Base-by-base conservation (phyloP, 2,797 vertebrate species). In the Clarias fuscus region DNA sequence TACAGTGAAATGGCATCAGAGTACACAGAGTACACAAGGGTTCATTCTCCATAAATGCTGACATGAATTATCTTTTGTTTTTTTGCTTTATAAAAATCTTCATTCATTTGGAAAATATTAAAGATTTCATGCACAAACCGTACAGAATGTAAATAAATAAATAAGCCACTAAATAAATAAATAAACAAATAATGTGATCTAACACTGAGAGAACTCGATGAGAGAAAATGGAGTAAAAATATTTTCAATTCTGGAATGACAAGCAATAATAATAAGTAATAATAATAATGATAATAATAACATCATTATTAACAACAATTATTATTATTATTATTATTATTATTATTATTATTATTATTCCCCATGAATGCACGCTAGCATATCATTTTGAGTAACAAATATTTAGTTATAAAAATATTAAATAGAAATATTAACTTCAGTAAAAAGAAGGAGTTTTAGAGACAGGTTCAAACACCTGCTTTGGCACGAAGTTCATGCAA, bases 381-480 rank as follows among this genome's bases (percentile, higher is more conserved):
- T 96, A 95, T 95, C 94, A 91, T 96, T 88, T 95, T 96, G 96
- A 97, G 97, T 98, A 98, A 98, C 97, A 98, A 99, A 98, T 96
- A 98, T 96, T 97, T 94, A 97, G 96, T 97, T 99, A 99, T 98
- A 99, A 99, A 99, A 82, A 82, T 81, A 59, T 76, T 27, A 80
- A 64, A 99, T 99, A 99, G 97, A 99, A 99, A 99, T 98, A 97
- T 97, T 96, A 97, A 93, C 95, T 95, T 91, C 91, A 92, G 96
- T 97, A 97, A 97, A 97, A 98, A 97, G 95, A 97, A 97, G 95
- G 96, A 96, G 3, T 58, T 58, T 22, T 48, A 13, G 95, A 95
- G 94, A 95, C 92, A 90, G 90, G 94, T 94, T 94, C 93, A 91
- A 96, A 95, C 94, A 95, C 95, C 96, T 89, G 93, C 89, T 89